Conservation (phyloP, 2,888 invertebrate genomes). For the Mimumesa dahlbomi region DNA sequence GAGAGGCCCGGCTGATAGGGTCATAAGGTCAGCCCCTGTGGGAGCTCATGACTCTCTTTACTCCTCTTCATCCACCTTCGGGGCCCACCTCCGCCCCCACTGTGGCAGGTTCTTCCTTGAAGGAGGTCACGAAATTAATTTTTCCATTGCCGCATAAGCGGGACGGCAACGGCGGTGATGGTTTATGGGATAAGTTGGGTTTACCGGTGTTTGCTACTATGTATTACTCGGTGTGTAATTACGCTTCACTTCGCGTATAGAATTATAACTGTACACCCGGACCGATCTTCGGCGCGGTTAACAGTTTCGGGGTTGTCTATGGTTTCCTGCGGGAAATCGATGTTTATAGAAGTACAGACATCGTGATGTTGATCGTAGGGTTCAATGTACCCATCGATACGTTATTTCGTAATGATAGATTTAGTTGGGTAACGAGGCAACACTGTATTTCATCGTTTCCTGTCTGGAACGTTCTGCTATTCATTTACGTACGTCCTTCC, state of each 20-base stretch:
- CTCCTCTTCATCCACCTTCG: slow-evolving; percentile 67
- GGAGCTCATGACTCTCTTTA: slow-evolving; percentile 77
- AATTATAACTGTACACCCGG: slow-evolving; percentile 26
- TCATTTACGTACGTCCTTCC: too few relatives aligned
- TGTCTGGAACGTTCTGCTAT: too few relatives aligned
- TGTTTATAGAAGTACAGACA: not conserved
- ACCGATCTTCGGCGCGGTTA: too few relatives aligned
- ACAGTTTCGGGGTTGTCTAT: too few relatives aligned
- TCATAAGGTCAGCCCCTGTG: slow-evolving; percentile 77
- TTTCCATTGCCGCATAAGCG: slow-evolving; percentile 47
- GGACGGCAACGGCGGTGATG: slow-evolving; percentile 18
- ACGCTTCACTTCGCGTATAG: slow-evolving; percentile 16
- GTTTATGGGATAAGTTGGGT: slow-evolving; percentile 17
- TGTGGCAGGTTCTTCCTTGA: slow-evolving; percentile 56
- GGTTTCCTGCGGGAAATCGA: not conserved
- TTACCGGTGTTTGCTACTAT: slow-evolving; percentile 42
- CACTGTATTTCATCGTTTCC: too few relatives aligned
- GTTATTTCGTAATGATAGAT: not conserved
- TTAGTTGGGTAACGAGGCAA: too few relatives aligned
- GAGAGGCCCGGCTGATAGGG: slow-evolving; percentile 75
- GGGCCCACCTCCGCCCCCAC: slow-evolving; percentile 40
- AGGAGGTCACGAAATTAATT: slow-evolving; percentile 68
- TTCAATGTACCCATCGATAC: not conserved
- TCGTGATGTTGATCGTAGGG: not conserved
- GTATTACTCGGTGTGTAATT: slow-evolving; percentile 29